Conservation (phyloP, 2,113 vertebrate genomes). For the Fregetta grallaria region DNA sequence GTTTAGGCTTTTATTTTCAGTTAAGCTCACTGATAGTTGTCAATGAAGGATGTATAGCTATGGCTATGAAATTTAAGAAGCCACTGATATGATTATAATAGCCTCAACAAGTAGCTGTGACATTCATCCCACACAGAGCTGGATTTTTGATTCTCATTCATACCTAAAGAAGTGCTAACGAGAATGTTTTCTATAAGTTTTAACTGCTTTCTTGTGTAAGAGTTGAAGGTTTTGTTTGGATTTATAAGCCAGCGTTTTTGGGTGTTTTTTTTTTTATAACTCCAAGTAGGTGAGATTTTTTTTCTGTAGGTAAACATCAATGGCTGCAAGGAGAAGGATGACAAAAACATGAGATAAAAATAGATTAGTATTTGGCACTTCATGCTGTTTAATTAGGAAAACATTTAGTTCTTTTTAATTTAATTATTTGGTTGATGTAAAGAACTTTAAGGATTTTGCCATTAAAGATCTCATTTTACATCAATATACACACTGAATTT, state of each 20-base stretch:
- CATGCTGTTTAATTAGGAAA: neutral
- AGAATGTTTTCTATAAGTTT: neutral
- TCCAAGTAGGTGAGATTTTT: neutral
- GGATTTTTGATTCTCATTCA: neutral
- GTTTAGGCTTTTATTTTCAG: slow-evolving; percentile 11
- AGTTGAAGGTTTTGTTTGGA: neutral
- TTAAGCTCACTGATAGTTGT: neutral
- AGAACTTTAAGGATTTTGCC: neutral
- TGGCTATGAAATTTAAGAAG: neutral
- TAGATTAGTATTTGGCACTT: neutral
- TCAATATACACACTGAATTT: neutral
- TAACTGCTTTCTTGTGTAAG: neutral
- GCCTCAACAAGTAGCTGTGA: neutral
- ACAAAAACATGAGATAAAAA: neutral
- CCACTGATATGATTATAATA: neutral
- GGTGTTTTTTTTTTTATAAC: neutral
- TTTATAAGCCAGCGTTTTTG: neutral
- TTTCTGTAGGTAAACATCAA: neutral
- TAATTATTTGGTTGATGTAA: neutral
- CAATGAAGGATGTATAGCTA: neutral
- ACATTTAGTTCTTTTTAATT: neutral
- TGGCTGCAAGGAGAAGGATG: neutral
- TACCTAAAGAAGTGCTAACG: slow-evolving; percentile 30
- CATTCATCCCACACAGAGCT: neutral
- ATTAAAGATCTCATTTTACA: neutral